phyloP scores from a whole-genome alignment of 2,113 vertebrate species.

The Emydocephalus ijimae region DNA sequence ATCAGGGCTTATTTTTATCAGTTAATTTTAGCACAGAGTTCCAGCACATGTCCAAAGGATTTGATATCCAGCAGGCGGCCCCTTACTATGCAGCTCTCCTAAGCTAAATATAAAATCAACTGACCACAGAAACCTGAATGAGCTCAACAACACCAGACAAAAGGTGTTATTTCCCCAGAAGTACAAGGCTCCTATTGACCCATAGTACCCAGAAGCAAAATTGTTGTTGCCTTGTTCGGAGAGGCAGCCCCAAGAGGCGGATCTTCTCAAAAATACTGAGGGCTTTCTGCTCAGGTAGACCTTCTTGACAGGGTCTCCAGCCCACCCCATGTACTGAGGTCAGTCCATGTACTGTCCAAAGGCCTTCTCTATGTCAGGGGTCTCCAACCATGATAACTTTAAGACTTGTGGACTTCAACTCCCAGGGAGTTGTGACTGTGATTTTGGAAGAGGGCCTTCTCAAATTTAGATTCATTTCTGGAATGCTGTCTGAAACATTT shows the following conservation, averaged over 20 bases:
- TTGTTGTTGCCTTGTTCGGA: neutral
- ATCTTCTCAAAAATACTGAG: neutral
- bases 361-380: neutral
- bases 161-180: neutral
- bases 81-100: accelerated
- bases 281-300: neutral
- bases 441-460: neutral
- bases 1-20: neutral
- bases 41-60: neutral
- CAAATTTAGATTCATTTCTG: neutral
- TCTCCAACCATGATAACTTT: no score
- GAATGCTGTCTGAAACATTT: neutral
- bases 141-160: neutral
- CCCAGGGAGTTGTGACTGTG: neutral
- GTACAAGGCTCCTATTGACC: neutral
- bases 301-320: neutral
- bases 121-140: neutral
- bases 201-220: neutral
- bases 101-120: neutral
- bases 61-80: neutral
- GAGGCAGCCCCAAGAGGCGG: neutral
- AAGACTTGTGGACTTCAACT: no score
- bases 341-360: neutral
- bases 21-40: neutral
- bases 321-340: no score